Percentiles rank a stretch among this genome's conserved stretches.
Evolutionary conservation across 2,888 invertebrate genomes (phyloP).

Genomic region (Hydriomena furcata): DNA sequence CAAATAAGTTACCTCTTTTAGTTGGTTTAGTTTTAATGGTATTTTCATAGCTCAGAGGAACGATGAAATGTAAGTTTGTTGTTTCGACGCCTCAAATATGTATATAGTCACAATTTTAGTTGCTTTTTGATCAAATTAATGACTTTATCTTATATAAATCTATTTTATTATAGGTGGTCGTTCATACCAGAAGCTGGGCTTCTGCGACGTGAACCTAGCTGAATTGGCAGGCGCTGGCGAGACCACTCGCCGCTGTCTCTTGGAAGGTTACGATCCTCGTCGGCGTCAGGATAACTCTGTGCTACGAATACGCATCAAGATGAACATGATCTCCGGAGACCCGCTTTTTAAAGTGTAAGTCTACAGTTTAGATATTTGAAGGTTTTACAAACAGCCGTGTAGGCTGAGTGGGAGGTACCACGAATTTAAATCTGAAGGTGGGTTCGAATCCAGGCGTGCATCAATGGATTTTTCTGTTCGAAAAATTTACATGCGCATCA

Average conservation of each 20-base stretch:
- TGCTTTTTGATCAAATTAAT: too few species aligned
- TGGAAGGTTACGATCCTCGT: constrained; percentile 97
- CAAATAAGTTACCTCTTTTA: not conserved
- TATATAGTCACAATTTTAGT: constrained; percentile 2
- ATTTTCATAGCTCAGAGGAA: not conserved
- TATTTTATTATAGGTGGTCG: constrained; percentile 90
- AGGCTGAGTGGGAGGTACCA: too few species aligned
- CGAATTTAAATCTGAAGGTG: too few species aligned
- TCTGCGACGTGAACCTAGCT: constrained; percentile 98
- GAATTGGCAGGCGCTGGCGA: constrained; percentile 97
- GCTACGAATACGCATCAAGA: constrained; percentile 94
- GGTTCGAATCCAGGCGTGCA: too few species aligned
- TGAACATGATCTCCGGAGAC: constrained; percentile 98
- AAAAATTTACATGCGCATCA: too few species aligned
- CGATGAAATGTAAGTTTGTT: too few species aligned
- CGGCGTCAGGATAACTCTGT: constrained; percentile 98
- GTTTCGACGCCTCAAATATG: too few species aligned
- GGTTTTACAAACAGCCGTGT: too few species aligned
- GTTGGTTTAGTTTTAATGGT: not conserved
- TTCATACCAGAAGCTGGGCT: constrained; percentile 97
- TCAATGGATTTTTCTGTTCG: too few species aligned
- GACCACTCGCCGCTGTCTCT: constrained; percentile 92
- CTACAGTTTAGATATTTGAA: not conserved
- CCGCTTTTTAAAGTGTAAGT: constrained; percentile 97
- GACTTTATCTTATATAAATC: too few species aligned